Base-by-base conservation (phyloP, 2,797 vertebrate species). In the Varecia variegata region DNA sequence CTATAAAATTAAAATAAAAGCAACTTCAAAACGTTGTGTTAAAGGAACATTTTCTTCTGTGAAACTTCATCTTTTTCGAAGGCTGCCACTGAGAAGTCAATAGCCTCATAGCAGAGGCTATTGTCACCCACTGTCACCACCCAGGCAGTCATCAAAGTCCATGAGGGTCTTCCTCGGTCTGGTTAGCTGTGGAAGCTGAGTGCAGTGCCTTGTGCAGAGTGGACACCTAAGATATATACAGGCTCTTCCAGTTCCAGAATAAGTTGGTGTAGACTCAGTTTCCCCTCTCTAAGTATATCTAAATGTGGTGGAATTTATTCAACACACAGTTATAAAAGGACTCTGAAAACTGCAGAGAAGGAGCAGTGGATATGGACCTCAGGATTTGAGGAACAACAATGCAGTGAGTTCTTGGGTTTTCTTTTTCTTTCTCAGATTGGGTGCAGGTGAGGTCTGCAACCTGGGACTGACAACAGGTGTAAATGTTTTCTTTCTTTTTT, bases 121-220 rank as follows among this genome's bases (percentile, higher is more conserved):
- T n/a, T n/a, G n/a, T n/a, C n/a, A 4, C 7, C 30, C 1, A 0
- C 32, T 7, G 5, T 25, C 30, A 6, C 2, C 5, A 43, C 47
- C 12, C 71, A 5, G 15, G 30, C 0, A 10, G 45, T 21, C n/a
- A 25, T 45, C 15, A 21, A 7, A 56, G 43, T 27, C 68, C 8
- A 1, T 5, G 45, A 13, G 40, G 20, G 2, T 18, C 56, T 83
- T n/a, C 52, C 17, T 9, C 2, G 11, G 14, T 23, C 32, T 62
- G 56, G 13, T 23, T 56, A 30, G 40, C 52, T 1, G 7, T 11
- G 40, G 76, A n/a, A 65, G 40, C 8, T 0, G 35, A 67, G 30
- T 11, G 27, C 40, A 3, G 10, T 7, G 54, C 17, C 30, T 38
- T 11, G 18, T 14, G 7, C 6, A n/a, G 77, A 43, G 12, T 9